Base-by-base conservation (phyloP, 2,888 invertebrate species). In the Polyploca ridens region DNA sequence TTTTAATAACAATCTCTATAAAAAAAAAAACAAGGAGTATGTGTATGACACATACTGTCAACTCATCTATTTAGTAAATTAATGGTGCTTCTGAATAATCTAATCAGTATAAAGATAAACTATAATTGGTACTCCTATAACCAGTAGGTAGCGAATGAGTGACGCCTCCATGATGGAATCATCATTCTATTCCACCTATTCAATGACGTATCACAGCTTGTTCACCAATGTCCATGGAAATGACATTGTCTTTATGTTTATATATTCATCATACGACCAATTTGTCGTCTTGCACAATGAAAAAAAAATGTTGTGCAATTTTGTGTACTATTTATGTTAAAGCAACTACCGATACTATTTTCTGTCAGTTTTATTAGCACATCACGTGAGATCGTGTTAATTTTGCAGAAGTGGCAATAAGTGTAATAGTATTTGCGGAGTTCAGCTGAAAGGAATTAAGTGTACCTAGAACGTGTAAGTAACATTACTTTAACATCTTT, bases 111-210 rank as follows among this genome's bases (percentile, higher is more conserved):
- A 46, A 46, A 46, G 5, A 14, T n/a, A 27, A 27, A 27, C 27
- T 27, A n/a, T n/a, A n/a, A 6, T 10, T n/a, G n/a, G 46, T 46
- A 46, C 46, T 46, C 6, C 5, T 41, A 13, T 13, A 41, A 10
- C 0, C 14, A 10, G 66, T 70, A 69, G 73, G 3, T 3, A 41
- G 13, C 10, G 64, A 72, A 64, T 69, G 66, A 68, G 66, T 66
- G 62, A 64, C 71, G 70, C 64, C 66, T 66, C 69, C 73, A 73
- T 68, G 73, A 71, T 62, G 66, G 67, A 69, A 64, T 8, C 33
- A 44, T 61, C 41, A 63, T 54, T 54, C 54, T 54, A 10, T 54
- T 54, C 54, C 54, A 10, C 19, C 16, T n/a, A 54, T 19, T 19
- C 4, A 5, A 19, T 54, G 54, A 54, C 49, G 49, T 49, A 49